Conservation (phyloP, 1,140 invertebrate species). For the Macrostomum lignano region DNA sequence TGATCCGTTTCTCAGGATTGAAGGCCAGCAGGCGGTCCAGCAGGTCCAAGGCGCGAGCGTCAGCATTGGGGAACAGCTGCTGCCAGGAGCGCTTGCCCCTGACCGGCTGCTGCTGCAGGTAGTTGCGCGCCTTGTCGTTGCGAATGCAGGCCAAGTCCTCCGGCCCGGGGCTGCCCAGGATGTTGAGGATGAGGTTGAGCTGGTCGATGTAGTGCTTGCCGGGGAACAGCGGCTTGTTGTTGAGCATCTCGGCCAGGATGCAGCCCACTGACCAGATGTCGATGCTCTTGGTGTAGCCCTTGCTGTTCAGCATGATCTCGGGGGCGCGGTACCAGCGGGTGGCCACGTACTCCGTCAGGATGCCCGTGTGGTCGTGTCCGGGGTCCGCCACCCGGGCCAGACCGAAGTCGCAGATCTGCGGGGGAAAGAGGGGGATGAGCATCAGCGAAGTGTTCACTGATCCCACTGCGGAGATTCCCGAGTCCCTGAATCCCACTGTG, state of each 20-base stretch:
- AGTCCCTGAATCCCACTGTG: too few species aligned
- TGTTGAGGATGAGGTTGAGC: conserved; percentile 82
- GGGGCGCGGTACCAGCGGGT: conserved; percentile 90
- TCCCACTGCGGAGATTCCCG: too few species aligned
- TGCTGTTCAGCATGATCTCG: conserved; percentile 93
- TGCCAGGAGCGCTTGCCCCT: conserved; percentile 87
- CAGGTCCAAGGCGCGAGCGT: conserved; percentile 57
- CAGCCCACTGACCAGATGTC: conserved; percentile 99
- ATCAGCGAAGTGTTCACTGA: too few species aligned
- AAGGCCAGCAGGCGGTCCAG: conserved; percentile 95
- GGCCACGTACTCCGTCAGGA: conserved; percentile 92
- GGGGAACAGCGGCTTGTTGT: conserved; percentile 84
- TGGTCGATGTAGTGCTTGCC: conserved; percentile 97
- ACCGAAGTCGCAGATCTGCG: conserved; percentile 74
- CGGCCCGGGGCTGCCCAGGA: conserved; percentile 72
- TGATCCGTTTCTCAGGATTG: conserved; percentile 84
- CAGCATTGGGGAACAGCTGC: conserved; percentile 64
- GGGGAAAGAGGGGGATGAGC: too few species aligned
- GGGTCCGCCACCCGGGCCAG: conserved; percentile 85
- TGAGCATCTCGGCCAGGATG: conserved; percentile 93
- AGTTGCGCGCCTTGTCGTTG: conserved; percentile 91
- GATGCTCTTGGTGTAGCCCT: conserved; percentile 88
- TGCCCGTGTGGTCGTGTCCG: conserved; percentile 92
- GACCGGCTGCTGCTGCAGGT: conserved; percentile 74
- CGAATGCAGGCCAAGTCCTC: conserved; percentile 93